Percentiles rank a stretch among this genome's conserved stretches.
Evolutionary conservation across 2,797 vertebrate species (phyloP).

Genomic region (Lemur catta): DNA sequence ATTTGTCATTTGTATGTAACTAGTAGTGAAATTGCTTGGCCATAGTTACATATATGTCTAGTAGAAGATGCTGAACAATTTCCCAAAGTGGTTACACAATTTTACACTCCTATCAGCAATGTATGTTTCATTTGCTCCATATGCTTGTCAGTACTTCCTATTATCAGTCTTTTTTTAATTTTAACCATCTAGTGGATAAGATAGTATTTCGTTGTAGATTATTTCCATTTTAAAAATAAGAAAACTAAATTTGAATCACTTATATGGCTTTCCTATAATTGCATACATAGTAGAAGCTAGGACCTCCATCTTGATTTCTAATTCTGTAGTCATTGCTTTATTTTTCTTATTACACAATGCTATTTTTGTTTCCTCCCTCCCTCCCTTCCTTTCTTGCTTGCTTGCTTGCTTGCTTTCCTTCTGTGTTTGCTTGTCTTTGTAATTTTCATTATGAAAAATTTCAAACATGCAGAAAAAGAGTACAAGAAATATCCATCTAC

Average conservation of each 20-base stretch:
- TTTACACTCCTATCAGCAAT: not conserved
- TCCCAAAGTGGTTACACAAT: not conserved
- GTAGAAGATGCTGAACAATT: not conserved
- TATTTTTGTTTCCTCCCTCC: not conserved
- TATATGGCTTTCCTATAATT: not conserved
- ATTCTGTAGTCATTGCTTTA: not conserved
- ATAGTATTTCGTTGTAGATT: not conserved
- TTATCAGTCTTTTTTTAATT: not conserved
- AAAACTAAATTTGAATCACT: not conserved
- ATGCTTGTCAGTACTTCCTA: not conserved
- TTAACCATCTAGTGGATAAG: not conserved
- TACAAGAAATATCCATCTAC: not conserved
- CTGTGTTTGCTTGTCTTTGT: not conserved
- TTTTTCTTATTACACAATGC: not conserved
- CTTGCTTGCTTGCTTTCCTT: not conserved
- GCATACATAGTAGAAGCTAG: not conserved
- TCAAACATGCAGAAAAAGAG: not conserved
- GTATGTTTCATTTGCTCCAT: not conserved
- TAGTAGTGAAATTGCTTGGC: not conserved
- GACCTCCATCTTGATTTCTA: not conserved
- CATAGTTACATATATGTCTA: not conserved
- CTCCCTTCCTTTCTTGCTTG: not conserved
- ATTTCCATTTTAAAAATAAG: not conserved
- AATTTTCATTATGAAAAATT: slow-evolving; percentile 19
- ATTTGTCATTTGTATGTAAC: not conserved